phyloP scores from a whole-genome alignment of 2,888 invertebrate species.

The Thyatira batis region DNA sequence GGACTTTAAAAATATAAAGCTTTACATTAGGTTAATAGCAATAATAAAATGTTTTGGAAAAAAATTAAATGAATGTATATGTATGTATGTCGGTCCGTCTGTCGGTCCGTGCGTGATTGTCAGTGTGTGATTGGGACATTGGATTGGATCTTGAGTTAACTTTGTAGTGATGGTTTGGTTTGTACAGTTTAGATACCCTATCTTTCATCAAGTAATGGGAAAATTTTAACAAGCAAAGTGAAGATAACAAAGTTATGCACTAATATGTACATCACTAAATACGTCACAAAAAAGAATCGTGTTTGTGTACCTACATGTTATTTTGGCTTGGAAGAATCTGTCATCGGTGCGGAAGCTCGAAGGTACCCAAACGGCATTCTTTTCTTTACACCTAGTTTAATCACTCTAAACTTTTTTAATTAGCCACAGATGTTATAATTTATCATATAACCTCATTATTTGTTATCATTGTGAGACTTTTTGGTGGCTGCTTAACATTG shows the following conservation, averaged over 20 bases:
- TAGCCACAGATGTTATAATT: not conserved
- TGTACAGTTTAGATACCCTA: not conserved
- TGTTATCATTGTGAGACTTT: not conserved
- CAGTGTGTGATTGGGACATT: too few relatives aligned
- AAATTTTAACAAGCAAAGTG: not conserved
- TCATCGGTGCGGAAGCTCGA: constrained; percentile 36
- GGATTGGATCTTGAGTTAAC: too few relatives aligned
- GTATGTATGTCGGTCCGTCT: too few relatives aligned
- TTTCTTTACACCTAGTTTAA: constrained; percentile 20
- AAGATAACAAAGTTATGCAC: not conserved
- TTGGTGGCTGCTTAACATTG: not conserved
- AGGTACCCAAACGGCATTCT: constrained; percentile 41
- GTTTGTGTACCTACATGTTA: constrained; percentile 21
- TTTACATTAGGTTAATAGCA: too few relatives aligned
- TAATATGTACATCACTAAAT: too few relatives aligned
- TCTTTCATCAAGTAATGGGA: not conserved
- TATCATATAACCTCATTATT: not conserved
- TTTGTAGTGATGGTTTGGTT: constrained; percentile 20
- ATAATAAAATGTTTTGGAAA: too few relatives aligned
- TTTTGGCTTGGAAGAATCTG: constrained; percentile 16
- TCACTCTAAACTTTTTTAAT: constrained; percentile 20
- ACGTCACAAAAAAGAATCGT: too few relatives aligned
- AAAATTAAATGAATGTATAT: too few relatives aligned
- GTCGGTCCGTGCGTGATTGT: too few relatives aligned
- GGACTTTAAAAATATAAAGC: too few relatives aligned